These are phyloP conservation scores for Plectus sambesii DNA, from an alignment of 1,140 invertebrate species.

Conservation along the genomic window DNA sequence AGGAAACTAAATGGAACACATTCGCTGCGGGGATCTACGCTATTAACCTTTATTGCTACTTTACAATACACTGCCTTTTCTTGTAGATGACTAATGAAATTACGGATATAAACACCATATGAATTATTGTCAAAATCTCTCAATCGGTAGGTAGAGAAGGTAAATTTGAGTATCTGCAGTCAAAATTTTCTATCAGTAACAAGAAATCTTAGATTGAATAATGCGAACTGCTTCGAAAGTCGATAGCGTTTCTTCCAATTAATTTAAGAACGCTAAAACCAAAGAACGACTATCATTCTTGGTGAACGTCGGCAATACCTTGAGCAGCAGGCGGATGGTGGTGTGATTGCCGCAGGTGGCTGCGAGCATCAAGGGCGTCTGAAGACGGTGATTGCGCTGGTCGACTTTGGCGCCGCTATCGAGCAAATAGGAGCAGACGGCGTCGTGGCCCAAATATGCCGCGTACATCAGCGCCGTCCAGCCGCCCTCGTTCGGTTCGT, in stretches of 20 bases:
- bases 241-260: not conserved
- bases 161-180: slow-evolving; percentile 1
- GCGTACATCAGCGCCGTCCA: slow-evolving; percentile 54
- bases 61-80: too few species aligned
- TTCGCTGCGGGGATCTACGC: too few species aligned
- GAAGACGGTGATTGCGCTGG: slow-evolving; percentile 47
- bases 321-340: slow-evolving; percentile 42
- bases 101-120: slow-evolving; percentile 3
- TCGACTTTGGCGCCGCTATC: slow-evolving; percentile 47
- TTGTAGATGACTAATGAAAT: slow-evolving; percentile 8
- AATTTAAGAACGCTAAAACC: not conserved
- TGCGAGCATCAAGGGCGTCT: slow-evolving; percentile 50
- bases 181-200: not conserved
- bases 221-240: not conserved
- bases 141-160: not conserved
- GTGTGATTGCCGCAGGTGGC: slow-evolving; percentile 50
- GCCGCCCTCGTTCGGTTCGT: slow-evolving; percentile 44
- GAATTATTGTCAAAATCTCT: not conserved
- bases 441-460: slow-evolving; percentile 50
- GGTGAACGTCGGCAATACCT: slow-evolving; percentile 27
- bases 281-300: not conserved
- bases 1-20: too few species aligned
- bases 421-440: slow-evolving; percentile 48
- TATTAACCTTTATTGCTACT: too few species aligned
- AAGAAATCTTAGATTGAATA: slow-evolving; percentile 9